A percentile compares a stretch with the other conserved stretches of the same genome.
phyloP scores from a whole-genome alignment of 1,140 invertebrate genomes.

The Sinonovacula constricta region DNA sequence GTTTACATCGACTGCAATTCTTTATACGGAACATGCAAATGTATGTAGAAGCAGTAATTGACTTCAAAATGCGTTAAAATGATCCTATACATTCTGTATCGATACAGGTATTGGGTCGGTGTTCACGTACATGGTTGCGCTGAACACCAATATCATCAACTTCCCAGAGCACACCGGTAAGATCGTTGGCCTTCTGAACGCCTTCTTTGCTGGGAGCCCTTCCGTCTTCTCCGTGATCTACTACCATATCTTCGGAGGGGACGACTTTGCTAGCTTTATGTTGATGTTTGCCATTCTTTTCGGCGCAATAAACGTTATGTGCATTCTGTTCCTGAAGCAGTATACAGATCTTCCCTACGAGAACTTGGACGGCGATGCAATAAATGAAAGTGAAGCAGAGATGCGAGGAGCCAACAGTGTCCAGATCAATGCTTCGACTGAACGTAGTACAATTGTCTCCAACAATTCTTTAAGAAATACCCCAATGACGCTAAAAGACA shows the following conservation, averaged over 20 bases:
- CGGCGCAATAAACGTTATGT: constrained; percentile 52
- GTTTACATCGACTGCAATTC: no score
- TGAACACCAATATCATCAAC: not conserved
- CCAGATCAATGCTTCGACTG: no score
- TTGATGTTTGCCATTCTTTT: constrained; percentile 53
- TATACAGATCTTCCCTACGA: constrained; percentile 49
- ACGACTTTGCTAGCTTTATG: constrained; percentile 45
- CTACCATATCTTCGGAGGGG: not conserved
- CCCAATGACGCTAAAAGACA: not conserved
- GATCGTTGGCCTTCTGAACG: not conserved
- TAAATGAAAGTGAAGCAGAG: no score
- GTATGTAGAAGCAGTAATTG: no score
- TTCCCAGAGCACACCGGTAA: not conserved
- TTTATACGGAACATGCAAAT: no score
- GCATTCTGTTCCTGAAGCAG: constrained; percentile 55
- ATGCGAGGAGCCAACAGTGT: no score
- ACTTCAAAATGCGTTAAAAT: no score
- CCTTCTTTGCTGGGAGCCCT: not conserved
- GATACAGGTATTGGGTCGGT: not conserved
- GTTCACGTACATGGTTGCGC: not conserved
- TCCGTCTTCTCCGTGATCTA: not conserved
- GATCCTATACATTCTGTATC: no score
- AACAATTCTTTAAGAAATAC: no score
- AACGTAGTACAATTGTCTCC: no score
- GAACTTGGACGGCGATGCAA: no score